Base-by-base conservation (phyloP, 2,797 vertebrate genomes). In the Centropyge bicolor region DNA sequence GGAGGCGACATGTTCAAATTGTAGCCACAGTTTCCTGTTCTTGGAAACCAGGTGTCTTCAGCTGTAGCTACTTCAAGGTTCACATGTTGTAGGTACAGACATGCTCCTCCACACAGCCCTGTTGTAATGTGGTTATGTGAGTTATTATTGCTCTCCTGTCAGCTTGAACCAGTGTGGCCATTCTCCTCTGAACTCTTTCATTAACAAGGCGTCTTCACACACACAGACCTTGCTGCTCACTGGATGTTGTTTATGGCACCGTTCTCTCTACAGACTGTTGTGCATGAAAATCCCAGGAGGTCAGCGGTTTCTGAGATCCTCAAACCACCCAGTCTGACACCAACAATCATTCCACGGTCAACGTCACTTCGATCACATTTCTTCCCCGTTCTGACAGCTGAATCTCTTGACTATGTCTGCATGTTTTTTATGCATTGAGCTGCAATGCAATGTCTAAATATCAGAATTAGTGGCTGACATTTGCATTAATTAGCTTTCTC, bases 181-280 rank as follows among this genome's bases (percentile, higher is more conserved):
- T 66, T 76, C 61, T 65, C 38, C 61, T 71, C 40, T 71, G 62
- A 61, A 46, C 31, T 46, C 60, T 56, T 54, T 71, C 48, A 76
- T 71, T 76, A 71, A 76, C 46, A 76, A 70, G 45, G 45, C 6
- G 5, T 31, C 66, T 52, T 62, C 14, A 5, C 35, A 62, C 35
- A 62, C 54, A 65, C 52, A 46, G n/a, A 74, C 7, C 57, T 10
- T 10, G n/a, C 59, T 12, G 38, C 51, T 65, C 60, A 38, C n/a
- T 31, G 66, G 55, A 59, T 75, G 71, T 65, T 75, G 22, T 66
- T 71, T 69, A 59, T 40, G 24, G 22, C 31, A 41, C 43, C 48
- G 56, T 46, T 38, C 19, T 62, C 49, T 40, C 17, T 13, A n/a
- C 54, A 52, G 38, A 67, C 11, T 55, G 48, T 54, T 73, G 49